Evolutionary conservation across 2,888 invertebrate genomes (phyloP).

Genomic region (Drosophila anceps): DNA sequence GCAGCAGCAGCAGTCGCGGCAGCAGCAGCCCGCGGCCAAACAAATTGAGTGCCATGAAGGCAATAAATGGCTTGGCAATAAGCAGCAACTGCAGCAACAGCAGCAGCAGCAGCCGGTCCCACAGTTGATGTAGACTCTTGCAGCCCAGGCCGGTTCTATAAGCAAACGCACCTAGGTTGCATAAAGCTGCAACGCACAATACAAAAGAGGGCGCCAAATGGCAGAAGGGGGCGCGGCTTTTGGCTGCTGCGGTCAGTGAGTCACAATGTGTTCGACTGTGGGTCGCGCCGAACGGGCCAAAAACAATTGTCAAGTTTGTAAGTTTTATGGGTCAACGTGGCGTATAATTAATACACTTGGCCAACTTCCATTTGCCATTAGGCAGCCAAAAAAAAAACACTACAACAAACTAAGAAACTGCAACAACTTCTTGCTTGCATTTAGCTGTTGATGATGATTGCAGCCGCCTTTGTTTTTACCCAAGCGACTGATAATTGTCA

Average conservation of each 20-base stretch:
- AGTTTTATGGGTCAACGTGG: conserved; percentile 77
- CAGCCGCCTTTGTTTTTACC: conserved; percentile 40
- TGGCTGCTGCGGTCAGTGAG: conserved; percentile 65
- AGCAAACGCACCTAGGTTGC: conserved; percentile 67
- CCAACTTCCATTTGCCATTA: conserved; percentile 78
- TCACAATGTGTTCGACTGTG: conserved; percentile 62
- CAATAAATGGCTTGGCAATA: conserved; percentile 74
- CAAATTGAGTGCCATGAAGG: conserved; percentile 80
- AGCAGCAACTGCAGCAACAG: conserved; percentile 42
- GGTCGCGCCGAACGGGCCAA: conserved; percentile 47
- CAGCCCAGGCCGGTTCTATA: conserved; percentile 58
- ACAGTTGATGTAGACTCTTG: conserved; percentile 25
- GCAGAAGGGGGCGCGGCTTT: conserved; percentile 23
- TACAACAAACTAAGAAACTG: conserved; percentile 6
- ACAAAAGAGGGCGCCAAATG: conserved; percentile 43
- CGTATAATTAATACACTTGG: conserved; percentile 78
- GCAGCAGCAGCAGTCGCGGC: conserved; percentile 72
- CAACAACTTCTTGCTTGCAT: conserved; percentile 26
- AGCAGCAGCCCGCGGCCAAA: conserved; percentile 75
- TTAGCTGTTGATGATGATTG: conserved; percentile 44
- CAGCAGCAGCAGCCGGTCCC: conserved; percentile 42
- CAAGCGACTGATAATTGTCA: conserved; percentile 66
- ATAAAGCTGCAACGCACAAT: conserved; percentile 69
- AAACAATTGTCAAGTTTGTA: conserved; percentile 67
- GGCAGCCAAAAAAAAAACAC: conserved; percentile 40